Conservation (phyloP, 1,140 invertebrate species). For the Philopotamus ludificatus region DNA sequence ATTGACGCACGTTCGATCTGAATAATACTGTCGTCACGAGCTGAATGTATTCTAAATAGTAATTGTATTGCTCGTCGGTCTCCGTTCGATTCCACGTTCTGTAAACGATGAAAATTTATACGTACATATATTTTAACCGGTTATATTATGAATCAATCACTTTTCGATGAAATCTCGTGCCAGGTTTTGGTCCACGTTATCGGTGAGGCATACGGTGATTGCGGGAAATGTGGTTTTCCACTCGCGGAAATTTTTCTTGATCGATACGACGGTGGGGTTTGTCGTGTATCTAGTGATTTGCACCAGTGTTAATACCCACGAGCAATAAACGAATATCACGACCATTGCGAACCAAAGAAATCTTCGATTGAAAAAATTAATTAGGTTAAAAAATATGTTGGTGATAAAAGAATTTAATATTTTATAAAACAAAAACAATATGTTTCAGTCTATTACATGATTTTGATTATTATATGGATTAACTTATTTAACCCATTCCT, state of each 20-base stretch:
- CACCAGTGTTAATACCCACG: conserved; percentile 46
- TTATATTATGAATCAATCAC: conserved; percentile 39
- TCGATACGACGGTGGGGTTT: conserved; percentile 61
- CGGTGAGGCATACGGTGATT: conserved; percentile 57
- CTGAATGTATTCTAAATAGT: conserved; percentile 1
- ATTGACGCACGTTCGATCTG: conserved; percentile 50
- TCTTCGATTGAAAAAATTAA: conserved; percentile 37
- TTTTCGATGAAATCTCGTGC: conserved; percentile 44
- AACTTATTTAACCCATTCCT: too few species aligned
- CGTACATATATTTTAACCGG: background rate
- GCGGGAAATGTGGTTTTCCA: conserved; percentile 61
- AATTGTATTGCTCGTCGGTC: conserved; percentile 42
- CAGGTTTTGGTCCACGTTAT: conserved; percentile 47
- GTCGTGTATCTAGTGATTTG: conserved; percentile 53
- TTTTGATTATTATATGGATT: too few species aligned
- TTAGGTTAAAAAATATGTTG: background rate
- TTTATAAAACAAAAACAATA: too few species aligned
- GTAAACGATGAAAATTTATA: too few species aligned
- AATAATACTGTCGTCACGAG: conserved; percentile 1
- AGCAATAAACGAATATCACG: conserved; percentile 44
- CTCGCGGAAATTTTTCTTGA: conserved; percentile 59
- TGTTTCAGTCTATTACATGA: too few species aligned
- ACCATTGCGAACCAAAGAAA: conserved; percentile 49
- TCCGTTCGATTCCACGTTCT: conserved; percentile 49
- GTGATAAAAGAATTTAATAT: background rate